phyloP scores from a whole-genome alignment of 2,797 vertebrate species.

The Hydrolagus colliei region DNA sequence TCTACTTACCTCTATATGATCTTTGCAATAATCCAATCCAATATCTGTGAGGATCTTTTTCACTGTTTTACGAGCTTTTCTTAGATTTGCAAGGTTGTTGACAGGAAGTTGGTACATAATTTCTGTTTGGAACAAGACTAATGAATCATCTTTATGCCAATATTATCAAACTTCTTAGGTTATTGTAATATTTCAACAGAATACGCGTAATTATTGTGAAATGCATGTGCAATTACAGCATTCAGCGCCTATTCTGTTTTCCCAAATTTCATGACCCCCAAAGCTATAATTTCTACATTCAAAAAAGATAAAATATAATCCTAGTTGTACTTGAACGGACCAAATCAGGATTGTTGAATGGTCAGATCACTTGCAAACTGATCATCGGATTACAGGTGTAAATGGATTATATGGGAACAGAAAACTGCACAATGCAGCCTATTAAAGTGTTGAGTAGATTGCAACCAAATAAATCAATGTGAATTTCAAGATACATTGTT shows the following conservation, averaged over 20 bases:
- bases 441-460: not conserved
- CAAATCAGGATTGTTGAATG: not conserved
- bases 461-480: not conserved
- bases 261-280: not conserved
- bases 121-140: conserved; percentile 57
- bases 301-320: too few relatives aligned
- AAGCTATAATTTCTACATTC: too few relatives aligned
- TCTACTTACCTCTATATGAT: conserved; percentile 85
- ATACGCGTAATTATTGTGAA: not conserved
- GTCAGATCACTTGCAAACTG: not conserved
- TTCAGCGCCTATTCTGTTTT: not conserved
- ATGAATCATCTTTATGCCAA: not conserved
- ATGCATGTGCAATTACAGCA: not conserved
- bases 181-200: not conserved
- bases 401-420: not conserved
- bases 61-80: conserved; percentile 97
- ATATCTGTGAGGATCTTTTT: conserved; percentile 97
- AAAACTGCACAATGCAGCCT: not conserved
- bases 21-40: conserved; percentile 95
- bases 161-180: not conserved
- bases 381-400: not conserved
- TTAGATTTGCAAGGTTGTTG: conserved; percentile 98
- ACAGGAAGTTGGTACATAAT: conserved; percentile 99
- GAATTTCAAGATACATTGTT: not conserved
- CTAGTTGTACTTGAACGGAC: too few relatives aligned